Evolutionary conservation across 2,888 invertebrate genomes (phyloP), one percentile per base, ranked within the genome.

Genomic region (Darwinula stevensoni): DNA sequence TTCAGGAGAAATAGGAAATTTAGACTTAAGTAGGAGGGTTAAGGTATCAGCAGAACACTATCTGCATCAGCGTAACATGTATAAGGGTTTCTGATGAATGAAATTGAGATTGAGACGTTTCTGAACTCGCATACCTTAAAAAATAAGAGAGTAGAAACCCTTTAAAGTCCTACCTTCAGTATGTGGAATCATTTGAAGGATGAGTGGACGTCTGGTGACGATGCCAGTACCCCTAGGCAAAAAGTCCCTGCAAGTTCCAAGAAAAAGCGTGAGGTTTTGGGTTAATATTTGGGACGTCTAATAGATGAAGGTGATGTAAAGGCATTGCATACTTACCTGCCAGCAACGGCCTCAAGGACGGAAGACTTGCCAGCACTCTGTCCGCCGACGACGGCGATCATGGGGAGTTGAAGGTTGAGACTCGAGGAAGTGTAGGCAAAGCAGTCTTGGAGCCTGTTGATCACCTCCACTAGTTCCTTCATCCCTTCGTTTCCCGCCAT

Each of bases 301-400:
- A n/a, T n/a, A n/a, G n/a, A n/a, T n/a, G n/a, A n/a, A n/a, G n/a
- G n/a, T n/a, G n/a, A n/a, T n/a, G n/a, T n/a, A n/a, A n/a, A n/a
- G n/a, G n/a, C n/a, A n/a, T n/a, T n/a, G n/a, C n/a, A n/a, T 22
- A 6, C 22, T 9, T n/a, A 22, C 22, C 22, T 22, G 22, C 22
- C 22, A 22, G 22, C 22, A n/a, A 22, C n/a, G n/a, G 6, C n/a
- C 22, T 22, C 22, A 22, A 22, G 22, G 9, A 22, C 22, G 22
- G 22, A 22, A 9, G 22, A 22, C 22, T 22, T 22, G 22, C 22
- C 22, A 22, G 22, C 22, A 22, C 22, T 22, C n/a, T 22, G 22
- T 9, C 22, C 22, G 6, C 22, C 22, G 22, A 22, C 22, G 9
- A 22, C 22, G n/a, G 22, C 22, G 6, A 22, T 22, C n/a, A 9